These are phyloP conservation scores for Characodon lateralis DNA, from an alignment of 2,797 vertebrate species.

Conservation along the genomic window DNA sequence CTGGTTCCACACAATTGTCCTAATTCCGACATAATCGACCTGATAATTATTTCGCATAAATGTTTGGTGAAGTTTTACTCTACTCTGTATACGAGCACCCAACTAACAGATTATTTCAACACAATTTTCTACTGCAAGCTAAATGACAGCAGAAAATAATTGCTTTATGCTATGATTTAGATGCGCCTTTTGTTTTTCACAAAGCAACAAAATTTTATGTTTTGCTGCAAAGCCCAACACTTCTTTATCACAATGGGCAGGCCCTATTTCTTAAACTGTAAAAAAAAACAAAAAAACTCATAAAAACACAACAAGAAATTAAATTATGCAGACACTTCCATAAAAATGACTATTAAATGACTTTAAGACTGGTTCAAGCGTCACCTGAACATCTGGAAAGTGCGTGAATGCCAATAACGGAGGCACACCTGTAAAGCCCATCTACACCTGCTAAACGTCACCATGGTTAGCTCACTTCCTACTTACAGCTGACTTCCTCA, in stretches of 20 bases:
- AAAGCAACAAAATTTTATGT: background rate
- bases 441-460: constrained; percentile 25
- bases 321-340: background rate
- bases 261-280: background rate
- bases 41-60: background rate
- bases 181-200: background rate
- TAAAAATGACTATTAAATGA: background rate
- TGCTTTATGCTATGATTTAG: background rate
- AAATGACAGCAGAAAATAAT: background rate
- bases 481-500: constrained; percentile 58
- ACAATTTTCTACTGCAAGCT: background rate
- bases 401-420: background rate
- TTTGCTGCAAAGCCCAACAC: background rate
- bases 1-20: background rate
- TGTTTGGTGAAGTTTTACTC: background rate
- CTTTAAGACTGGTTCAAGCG: too few species aligned
- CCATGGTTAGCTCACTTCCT: constrained; percentile 57
- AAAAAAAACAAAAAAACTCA: background rate
- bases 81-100: background rate
- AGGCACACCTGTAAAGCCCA: background rate
- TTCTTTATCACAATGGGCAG: background rate
- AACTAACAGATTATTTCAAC: background rate
- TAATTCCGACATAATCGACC: background rate
- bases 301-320: background rate
- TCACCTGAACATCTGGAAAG: background rate